These are phyloP conservation scores for Tupiocoris notatus DNA, from an alignment of 2,888 invertebrate species.

Conservation along the genomic window DNA sequence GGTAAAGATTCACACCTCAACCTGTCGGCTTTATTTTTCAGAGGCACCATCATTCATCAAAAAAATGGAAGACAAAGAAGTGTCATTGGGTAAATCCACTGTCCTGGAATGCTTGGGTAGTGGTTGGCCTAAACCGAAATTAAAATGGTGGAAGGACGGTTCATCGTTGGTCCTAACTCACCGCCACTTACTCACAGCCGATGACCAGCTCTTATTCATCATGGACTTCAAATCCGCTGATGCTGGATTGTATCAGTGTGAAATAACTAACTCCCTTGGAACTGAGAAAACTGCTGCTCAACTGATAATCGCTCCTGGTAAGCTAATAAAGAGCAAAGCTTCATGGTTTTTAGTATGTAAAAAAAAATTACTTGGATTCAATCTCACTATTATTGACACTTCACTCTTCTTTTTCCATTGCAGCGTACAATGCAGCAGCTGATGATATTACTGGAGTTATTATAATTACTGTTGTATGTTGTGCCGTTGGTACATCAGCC, in stretches of 20 bases:
- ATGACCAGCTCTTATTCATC: conserved; percentile 84
- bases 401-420: conserved; percentile 52
- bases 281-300: conserved; percentile 70
- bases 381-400: no score
- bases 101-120: conserved; percentile 85
- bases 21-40: conserved; percentile 51
- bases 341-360: conserved; percentile 8
- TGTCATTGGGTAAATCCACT: conserved; percentile 75
- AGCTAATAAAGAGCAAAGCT: neutral
- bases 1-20: no score
- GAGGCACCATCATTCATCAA: conserved; percentile 85
- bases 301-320: conserved; percentile 68
- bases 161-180: conserved; percentile 69
- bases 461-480: conserved; percentile 84
- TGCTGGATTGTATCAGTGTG: conserved; percentile 85
- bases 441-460: conserved; percentile 83
- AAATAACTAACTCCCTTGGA: conserved; percentile 82
- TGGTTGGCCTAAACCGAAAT: conserved; percentile 77
- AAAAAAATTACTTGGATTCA: neutral
- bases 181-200: conserved; percentile 81
- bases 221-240: conserved; percentile 75
- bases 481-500: conserved; percentile 86
- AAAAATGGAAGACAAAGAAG: conserved; percentile 81
- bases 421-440: conserved; percentile 62
- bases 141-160: conserved; percentile 85